Evolutionary conservation across 2,888 invertebrate genomes (phyloP).

Genomic region (Melanotus villosus): DNA sequence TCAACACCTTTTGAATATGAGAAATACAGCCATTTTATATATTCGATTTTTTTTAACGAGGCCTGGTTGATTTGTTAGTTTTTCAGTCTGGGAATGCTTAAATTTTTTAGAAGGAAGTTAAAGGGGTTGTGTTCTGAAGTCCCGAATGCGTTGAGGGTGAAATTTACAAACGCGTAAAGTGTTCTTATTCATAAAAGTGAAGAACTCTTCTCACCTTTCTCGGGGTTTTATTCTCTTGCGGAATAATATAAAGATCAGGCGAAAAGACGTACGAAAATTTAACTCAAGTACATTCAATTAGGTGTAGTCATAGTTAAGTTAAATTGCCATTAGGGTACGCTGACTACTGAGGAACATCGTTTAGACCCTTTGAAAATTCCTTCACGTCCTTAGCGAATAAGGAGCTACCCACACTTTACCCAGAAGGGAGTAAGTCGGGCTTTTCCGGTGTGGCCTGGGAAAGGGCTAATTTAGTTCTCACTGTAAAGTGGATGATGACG

Average conservation of each 20-base stretch:
- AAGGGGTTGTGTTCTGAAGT: too few relatives aligned
- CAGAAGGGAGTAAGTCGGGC: constrained; percentile 14
- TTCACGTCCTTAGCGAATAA: constrained; percentile 29
- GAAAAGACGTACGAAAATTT: constrained; percentile 33
- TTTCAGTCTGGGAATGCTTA: too few relatives aligned
- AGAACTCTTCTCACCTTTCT: too few relatives aligned
- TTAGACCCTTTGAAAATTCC: constrained; percentile 20
- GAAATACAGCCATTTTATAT: too few relatives aligned
- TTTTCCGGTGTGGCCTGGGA: constrained; percentile 4
- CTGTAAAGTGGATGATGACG: constrained; percentile 42
- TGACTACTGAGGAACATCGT: constrained; percentile 23
- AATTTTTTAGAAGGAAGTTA: too few relatives aligned
- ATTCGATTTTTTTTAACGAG: too few relatives aligned
- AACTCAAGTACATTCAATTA: constrained; percentile 42
- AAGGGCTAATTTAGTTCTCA: constrained; percentile 39
- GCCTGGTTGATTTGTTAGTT: too few relatives aligned
- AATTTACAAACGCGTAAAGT: too few relatives aligned
- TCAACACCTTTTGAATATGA: too few relatives aligned
- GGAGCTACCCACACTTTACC: not conserved
- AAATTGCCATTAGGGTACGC: constrained; percentile 40
- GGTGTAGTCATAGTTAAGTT: constrained; percentile 42
- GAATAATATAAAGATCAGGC: constrained; percentile 24
- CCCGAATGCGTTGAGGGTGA: too few relatives aligned
- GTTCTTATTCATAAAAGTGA: too few relatives aligned
- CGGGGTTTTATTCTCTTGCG: not conserved